Evolutionary conservation across 1,140 invertebrate genomes (phyloP).

Genomic region (Drosophila parabipectinata): DNA sequence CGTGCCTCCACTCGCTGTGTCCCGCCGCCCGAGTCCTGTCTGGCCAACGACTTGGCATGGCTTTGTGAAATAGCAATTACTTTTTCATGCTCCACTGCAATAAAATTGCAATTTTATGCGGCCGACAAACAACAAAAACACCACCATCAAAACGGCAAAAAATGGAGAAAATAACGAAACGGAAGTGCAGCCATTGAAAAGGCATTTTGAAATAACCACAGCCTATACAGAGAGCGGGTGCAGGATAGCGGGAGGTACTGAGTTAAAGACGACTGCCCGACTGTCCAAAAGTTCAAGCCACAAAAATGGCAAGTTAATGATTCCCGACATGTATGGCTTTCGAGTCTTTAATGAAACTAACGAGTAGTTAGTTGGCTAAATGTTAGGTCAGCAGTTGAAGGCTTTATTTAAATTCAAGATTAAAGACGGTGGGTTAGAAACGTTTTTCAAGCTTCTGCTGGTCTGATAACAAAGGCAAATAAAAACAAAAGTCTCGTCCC

Average conservation of each 20-base stretch:
- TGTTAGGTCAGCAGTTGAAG: background rate
- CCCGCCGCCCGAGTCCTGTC: constrained; percentile 2
- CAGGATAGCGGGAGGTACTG: background rate
- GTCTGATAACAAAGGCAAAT: constrained; percentile 24
- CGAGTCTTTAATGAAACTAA: constrained; percentile 31
- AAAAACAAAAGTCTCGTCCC: constrained; percentile 59
- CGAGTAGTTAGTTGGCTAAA: background rate
- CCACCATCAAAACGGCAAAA: constrained; percentile 36
- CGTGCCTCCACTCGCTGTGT: constrained; percentile 6
- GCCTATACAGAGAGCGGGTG: constrained; percentile 25
- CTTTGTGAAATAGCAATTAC: constrained; percentile 81
- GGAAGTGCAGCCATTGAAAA: constrained; percentile 79
- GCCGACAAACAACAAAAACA: constrained; percentile 70
- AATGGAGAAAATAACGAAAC: constrained; percentile 26
- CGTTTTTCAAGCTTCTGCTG: constrained; percentile 3
- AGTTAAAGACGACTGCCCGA: constrained; percentile 37
- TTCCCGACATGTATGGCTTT: constrained; percentile 23
- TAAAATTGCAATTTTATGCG: constrained; percentile 83
- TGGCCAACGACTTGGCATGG: constrained; percentile 33
- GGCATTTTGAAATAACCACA: constrained; percentile 73
- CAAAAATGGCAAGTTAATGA: constrained; percentile 51
- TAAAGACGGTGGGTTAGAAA: background rate
- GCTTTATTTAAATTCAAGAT: background rate
- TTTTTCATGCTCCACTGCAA: constrained; percentile 82
- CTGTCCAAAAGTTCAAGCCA: constrained; percentile 43